Conservation (phyloP, 2,888 invertebrate genomes). For the Acanthococcus lagerstroemiae region DNA sequence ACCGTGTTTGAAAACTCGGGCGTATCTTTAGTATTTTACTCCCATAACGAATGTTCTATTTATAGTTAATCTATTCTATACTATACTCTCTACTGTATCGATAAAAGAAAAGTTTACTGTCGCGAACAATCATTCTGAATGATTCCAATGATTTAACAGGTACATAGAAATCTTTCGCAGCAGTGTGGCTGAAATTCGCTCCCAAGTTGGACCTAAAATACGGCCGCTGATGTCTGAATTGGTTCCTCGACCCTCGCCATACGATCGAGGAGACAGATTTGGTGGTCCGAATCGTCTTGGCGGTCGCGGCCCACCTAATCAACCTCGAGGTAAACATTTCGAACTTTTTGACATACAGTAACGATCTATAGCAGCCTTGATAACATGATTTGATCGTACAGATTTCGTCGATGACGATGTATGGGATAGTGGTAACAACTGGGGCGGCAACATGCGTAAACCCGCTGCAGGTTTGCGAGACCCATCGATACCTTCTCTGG, state of each 20-base stretch:
- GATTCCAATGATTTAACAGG: too few relatives aligned
- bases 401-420: slow-evolving; percentile 37
- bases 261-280: slow-evolving; percentile 51
- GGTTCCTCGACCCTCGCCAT: slow-evolving; percentile 49
- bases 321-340: slow-evolving; percentile 1
- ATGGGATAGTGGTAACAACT: slow-evolving; percentile 38
- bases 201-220: slow-evolving; percentile 39
- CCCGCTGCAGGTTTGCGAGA: not conserved
- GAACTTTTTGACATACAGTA: too few relatives aligned
- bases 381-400: too few relatives aligned
- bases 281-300: slow-evolving; percentile 47
- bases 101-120: too few relatives aligned
- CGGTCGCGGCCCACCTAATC: slow-evolving; percentile 33
- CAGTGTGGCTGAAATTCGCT: slow-evolving; percentile 72
- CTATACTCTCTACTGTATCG: too few relatives aligned
- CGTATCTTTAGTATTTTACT: too few relatives aligned
- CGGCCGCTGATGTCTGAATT: slow-evolving; percentile 18
- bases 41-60: too few relatives aligned
- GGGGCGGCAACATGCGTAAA: slow-evolving; percentile 36
- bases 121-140: too few relatives aligned
- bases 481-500: not conserved
- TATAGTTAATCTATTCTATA: too few relatives aligned
- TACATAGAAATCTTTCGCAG: slow-evolving; percentile 97
- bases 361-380: too few relatives aligned
- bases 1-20: too few relatives aligned